Evolutionary conservation across 2,797 vertebrate genomes (phyloP).

Genomic region (Avahi laniger): DNA sequence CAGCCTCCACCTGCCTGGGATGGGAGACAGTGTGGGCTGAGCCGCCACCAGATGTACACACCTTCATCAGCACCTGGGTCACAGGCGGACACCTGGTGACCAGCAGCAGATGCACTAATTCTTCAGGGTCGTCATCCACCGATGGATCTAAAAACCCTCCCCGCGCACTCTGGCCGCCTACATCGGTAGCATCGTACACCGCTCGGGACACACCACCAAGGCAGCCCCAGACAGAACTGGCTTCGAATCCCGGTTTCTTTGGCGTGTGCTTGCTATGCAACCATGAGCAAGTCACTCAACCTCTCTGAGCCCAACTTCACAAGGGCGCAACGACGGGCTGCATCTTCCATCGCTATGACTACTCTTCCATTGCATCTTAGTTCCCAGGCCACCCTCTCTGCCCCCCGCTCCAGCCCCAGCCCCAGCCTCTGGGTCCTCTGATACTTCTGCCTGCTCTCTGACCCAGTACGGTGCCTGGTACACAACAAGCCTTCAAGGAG

Average conservation of each 20-base stretch:
- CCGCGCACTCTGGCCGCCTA: not conserved
- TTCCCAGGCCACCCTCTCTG: not conserved
- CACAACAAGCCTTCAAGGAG: rapidly evolving
- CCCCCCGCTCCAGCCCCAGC: not conserved
- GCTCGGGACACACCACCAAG: not conserved
- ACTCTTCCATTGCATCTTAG: not conserved
- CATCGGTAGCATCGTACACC: not conserved
- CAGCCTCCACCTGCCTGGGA: not conserved
- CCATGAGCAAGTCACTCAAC: not conserved
- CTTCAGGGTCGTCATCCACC: not conserved
- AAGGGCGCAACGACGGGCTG: not conserved
- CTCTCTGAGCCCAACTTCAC: not conserved
- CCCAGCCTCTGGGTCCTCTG: not conserved
- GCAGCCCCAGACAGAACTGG: not conserved
- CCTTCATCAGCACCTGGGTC: not conserved
- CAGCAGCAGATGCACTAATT: not conserved
- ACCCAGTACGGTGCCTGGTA: not conserved
- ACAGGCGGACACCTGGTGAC: not conserved
- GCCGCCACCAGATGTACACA: not conserved
- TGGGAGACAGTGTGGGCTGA: not conserved
- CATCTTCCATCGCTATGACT: not conserved
- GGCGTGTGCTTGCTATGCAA: not conserved
- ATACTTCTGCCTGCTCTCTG: not conserved
- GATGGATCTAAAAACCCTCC: not conserved
- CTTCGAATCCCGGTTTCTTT: not conserved